Evolutionary conservation across 1,140 invertebrate species (phyloP), one percentile per base, ranked within the genome.

Genomic region (Aradophagus sp.): DNA sequence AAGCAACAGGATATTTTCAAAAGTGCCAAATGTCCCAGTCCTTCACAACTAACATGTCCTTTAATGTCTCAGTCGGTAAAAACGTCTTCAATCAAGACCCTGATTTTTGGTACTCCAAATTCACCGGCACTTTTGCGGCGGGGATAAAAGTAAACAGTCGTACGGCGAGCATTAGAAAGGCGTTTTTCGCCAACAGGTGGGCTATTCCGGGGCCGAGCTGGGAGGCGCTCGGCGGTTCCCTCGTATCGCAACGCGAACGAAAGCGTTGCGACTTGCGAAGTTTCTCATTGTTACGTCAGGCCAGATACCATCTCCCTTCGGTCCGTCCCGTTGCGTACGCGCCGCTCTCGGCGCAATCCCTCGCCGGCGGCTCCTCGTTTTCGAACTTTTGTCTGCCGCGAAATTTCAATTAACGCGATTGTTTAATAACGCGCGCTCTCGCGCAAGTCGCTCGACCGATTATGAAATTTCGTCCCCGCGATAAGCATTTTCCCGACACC

Each of bases 261-360:
- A 83, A 83, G 80, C 78, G 70, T 76, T 78, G 76, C 78, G 74
- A 78, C 74, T n/a, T 74, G 42, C 74, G 73, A 62, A 81, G 76
- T 83, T 84, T 84, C 81, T 83, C 80, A 84, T 83, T 83, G 81
- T 84, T 84, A 79, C 83, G 78, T 83, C 81, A 84, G 75, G 23
- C 39, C 52, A 75, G 81, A 83, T 78, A 78, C 44, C 59, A 80
- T 63, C 59, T 81, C 80, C 74, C 65, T 67, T 74, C 55, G 74
- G 69, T 66, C 63, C 62, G 65, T 74, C 76, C 48, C 73, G 66
- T 76, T 80, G 70, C 73, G 73, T 77, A 72, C 63, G 75, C 74
- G 77, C 73, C 77, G 77, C 73, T 76, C 75, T 71, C 74, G 73
- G 61, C 70, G 68, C 79, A 68, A 75, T 82, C 79, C 27, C 10